Conservation (phyloP, 30 jellyfish, hydroid and myxozoan genomes). For the Hydractinia echinata region DNA sequence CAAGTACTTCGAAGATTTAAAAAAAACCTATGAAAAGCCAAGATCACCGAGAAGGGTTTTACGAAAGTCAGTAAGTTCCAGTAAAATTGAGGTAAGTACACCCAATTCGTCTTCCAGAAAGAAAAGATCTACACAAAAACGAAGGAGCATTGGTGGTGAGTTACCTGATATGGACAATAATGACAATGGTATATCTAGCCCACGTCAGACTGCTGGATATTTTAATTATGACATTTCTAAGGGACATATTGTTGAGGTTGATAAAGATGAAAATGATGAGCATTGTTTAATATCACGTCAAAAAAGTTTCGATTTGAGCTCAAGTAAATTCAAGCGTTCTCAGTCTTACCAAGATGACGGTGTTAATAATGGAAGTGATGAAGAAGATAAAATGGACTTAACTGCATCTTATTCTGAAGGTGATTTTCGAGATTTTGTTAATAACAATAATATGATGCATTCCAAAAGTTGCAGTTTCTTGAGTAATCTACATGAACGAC, state of each 20-base stretch:
- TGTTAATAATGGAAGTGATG: not conserved
- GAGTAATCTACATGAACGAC: conserved; percentile 38
- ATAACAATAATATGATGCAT: conserved; percentile 5
- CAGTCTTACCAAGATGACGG: not conserved
- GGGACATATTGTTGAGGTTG: conserved; percentile 12
- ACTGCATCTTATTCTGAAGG: conserved; percentile 34
- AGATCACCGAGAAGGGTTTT: conserved; percentile 23
- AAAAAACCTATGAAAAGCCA: conserved; percentile 8
- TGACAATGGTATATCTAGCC: conserved; percentile 5
- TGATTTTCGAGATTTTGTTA: conserved; percentile 14
- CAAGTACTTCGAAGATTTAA: conserved; percentile 22
- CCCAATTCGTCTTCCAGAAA: not conserved
- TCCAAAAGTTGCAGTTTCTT: conserved; percentile 29
- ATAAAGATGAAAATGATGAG: conserved; percentile 9
- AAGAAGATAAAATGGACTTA: conserved; percentile 10
- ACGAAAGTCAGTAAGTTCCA: conserved; percentile 27
- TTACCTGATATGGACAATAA: not conserved
- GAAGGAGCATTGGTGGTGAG: conserved; percentile 21
- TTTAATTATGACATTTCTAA: conserved; percentile 23
- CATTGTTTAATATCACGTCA: conserved; percentile 20
- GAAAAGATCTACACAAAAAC: conserved; percentile 3
- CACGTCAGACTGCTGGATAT: conserved; percentile 19
- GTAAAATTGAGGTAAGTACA: conserved; percentile 11
- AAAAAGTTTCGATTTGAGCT: conserved; percentile 27
- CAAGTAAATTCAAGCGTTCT: not conserved